Evolutionary conservation across 2,888 invertebrate species (phyloP).

Genomic region (Rhodophaea formosa): DNA sequence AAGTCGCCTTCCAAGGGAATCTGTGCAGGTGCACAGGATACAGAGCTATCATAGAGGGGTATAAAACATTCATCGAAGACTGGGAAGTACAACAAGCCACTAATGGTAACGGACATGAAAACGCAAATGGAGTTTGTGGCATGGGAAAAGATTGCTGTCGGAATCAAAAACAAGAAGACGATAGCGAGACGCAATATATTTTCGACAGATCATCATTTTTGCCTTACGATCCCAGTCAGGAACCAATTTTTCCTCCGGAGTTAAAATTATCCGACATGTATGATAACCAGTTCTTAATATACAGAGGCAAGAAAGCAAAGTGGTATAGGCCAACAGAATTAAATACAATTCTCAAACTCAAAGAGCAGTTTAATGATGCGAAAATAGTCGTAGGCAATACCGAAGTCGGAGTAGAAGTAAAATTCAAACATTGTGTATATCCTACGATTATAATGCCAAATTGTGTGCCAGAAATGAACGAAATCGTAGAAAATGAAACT

Average conservation of each 20-base stretch:
- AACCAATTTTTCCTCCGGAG: conserved; percentile 92
- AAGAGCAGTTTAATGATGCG: conserved; percentile 83
- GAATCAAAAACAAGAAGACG: conserved; percentile 59
- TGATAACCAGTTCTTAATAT: conserved; percentile 78
- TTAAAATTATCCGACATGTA: conserved; percentile 82
- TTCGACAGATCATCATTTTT: conserved; percentile 83
- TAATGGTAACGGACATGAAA: conserved; percentile 38
- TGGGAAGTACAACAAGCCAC: conserved; percentile 80
- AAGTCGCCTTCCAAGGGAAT: conserved; percentile 87
- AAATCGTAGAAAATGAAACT: conserved; percentile 75
- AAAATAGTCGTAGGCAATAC: conserved; percentile 92
- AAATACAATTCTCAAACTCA: conserved; percentile 82
- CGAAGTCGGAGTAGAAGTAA: conserved; percentile 91
- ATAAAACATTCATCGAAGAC: conserved; percentile 87
- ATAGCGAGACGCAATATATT: conserved; percentile 75
- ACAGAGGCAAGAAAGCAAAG: conserved; percentile 77
- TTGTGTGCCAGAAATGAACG: conserved; percentile 88
- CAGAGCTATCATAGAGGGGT: conserved; percentile 91
- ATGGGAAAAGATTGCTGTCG: conserved; percentile 86
- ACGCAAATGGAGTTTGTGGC: conserved; percentile 60
- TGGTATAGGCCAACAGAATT: conserved; percentile 87
- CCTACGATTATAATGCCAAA: conserved; percentile 92
- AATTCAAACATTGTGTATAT: conserved; percentile 89
- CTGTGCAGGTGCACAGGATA: conserved; percentile 94
- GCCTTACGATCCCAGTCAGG: conserved; percentile 88